These are phyloP conservation scores for Lordiphosa andalusiaca DNA, from an alignment of 2,888 invertebrate genomes.

Conservation along the genomic window DNA sequence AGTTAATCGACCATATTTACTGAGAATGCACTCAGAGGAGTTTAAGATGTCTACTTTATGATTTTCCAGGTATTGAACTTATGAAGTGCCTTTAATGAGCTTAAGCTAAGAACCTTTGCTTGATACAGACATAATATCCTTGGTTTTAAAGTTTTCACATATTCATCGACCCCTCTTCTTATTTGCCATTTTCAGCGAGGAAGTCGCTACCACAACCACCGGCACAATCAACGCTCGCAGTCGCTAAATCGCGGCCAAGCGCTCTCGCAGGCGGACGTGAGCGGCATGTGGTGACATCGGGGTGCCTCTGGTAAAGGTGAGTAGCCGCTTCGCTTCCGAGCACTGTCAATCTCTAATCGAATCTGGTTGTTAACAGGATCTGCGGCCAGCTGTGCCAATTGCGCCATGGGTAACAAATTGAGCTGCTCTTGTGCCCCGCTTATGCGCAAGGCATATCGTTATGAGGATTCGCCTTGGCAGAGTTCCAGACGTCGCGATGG, in stretches of 20 bases:
- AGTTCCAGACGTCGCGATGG: conserved; percentile 91
- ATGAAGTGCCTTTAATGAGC: too few species aligned
- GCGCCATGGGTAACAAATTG: conserved; percentile 97
- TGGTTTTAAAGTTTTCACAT: neutral
- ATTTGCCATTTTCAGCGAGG: conserved; percentile 82
- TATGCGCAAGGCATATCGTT: conserved; percentile 97
- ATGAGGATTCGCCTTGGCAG: conserved; percentile 98
- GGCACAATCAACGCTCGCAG: conserved; percentile 87
- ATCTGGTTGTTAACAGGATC: conserved; percentile 64
- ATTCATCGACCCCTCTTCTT: too few species aligned
- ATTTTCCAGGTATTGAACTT: too few species aligned
- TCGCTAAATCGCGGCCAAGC: conserved; percentile 88
- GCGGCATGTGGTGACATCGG: conserved; percentile 90
- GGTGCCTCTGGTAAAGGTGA: conserved; percentile 84
- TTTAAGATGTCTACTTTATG: too few species aligned
- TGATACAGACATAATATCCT: neutral
- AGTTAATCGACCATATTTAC: too few species aligned
- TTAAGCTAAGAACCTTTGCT: neutral
- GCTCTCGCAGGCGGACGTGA: conserved; percentile 85
- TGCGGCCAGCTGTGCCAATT: conserved; percentile 81
- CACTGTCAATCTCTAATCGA: neutral
- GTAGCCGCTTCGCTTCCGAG: neutral
- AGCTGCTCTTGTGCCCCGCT: conserved; percentile 98
- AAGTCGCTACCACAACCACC: conserved; percentile 83
- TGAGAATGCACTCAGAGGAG: too few species aligned